Conservation (phyloP, 2,888 invertebrate species). For the Lochmaea capreae region DNA sequence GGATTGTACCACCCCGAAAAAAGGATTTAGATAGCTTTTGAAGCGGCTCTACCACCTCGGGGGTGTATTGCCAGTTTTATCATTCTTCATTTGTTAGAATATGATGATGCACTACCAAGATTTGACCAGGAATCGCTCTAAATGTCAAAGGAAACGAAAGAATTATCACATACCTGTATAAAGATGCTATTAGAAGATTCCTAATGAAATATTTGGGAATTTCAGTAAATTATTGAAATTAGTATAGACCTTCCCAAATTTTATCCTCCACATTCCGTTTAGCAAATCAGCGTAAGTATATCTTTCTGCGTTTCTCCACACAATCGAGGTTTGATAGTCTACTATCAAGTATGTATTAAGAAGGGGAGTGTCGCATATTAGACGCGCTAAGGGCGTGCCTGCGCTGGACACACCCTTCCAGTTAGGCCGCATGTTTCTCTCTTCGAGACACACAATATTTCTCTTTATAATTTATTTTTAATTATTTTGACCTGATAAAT, state of each 20-base stretch:
- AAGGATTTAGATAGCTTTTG: too few species aligned
- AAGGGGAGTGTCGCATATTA: constrained; percentile 44
- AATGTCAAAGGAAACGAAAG: too few species aligned
- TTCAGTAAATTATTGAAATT: too few species aligned
- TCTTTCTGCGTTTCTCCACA: constrained; percentile 8
- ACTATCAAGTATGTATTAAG: constrained; percentile 62
- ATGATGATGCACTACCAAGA: too few species aligned
- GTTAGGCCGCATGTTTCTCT: constrained; percentile 44
- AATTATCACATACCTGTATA: too few species aligned
- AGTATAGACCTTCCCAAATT: background rate
- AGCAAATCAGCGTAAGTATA: constrained; percentile 7
- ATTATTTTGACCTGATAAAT: constrained; percentile 53
- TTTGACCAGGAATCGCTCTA: too few species aligned
- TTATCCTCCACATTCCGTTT: background rate
- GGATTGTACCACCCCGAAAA: too few species aligned
- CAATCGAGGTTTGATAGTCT: background rate
- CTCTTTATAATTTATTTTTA: constrained; percentile 52
- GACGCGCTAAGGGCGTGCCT: constrained; percentile 57
- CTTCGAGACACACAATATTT: constrained; percentile 47
- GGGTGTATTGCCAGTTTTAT: too few species aligned
- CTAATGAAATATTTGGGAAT: too few species aligned
- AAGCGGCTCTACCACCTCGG: too few species aligned
- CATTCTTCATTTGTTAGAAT: too few species aligned
- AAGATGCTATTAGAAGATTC: too few species aligned
- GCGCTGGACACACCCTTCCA: constrained; percentile 55